Base-by-base conservation (phyloP, 2,888 invertebrate species). In the Siphonodentalium dalli region DNA sequence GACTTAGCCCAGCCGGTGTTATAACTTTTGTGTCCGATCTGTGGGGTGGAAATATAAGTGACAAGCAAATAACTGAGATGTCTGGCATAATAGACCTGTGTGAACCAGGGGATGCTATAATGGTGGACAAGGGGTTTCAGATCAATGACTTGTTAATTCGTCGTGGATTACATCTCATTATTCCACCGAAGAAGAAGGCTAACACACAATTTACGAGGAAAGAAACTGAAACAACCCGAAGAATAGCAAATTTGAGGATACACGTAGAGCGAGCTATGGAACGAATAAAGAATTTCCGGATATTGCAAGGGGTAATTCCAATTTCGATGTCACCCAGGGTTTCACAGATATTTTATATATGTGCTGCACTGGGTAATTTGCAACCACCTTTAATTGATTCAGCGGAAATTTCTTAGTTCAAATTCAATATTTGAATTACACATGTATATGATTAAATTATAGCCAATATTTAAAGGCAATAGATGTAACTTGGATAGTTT, bases 91-190 rank as follows among this genome's bases (percentile, higher is more conserved):
- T 61, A 2, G 54, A 58, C 20, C 33, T 61, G 13, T 48, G 50
- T 31, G 61, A 65, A 35, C 7, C 26, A 27, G 61, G 61, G n/a
- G 63, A 65, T 39, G 48, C 48, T 20, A 53, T 65, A 0, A 65
- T 65, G 61, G 62, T 55, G 4, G 64, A 66, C 28, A 64, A 58
- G 23, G 62, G 60, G 2, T 64, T 66, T 45, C 11, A 43, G 21
- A 58, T 61, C 11, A 9, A 43, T 3, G 59, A 62, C 29, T 27
- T 58, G 15, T 46, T 56, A n/a, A 42, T 47, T 26, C 43, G 55
- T 21, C 37, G 20, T 35, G 44, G 45, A 1, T 28, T 55, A 20
- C 23, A 39, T 9, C 15, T 65, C 1, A 56, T 57, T 13, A 54
- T 63, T 8, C 64, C 59, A 7, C 61, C 61, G 35, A 48, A 58